These are phyloP conservation scores for Odontomachus brunneus DNA, from an alignment of 1,140 invertebrate genomes.

Conservation along the genomic window DNA sequence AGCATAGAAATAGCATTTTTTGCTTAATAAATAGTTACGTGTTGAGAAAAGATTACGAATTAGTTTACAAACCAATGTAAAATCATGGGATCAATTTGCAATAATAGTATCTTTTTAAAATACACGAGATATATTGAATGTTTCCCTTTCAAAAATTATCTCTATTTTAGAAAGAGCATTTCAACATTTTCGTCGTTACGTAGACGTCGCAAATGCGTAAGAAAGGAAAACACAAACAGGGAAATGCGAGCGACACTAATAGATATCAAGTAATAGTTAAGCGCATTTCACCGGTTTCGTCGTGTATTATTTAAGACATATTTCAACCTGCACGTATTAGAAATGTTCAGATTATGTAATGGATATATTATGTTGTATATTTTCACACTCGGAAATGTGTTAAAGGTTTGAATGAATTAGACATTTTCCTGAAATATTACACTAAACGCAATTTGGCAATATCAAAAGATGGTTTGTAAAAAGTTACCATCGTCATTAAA, in stretches of 20 bases:
- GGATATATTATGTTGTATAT: slow-evolving; percentile 42
- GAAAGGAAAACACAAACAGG: slow-evolving; percentile 65
- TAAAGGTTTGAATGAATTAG: slow-evolving; percentile 45
- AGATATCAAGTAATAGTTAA: slow-evolving; percentile 28
- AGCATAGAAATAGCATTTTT: too few relatives aligned
- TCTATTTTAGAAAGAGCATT: slow-evolving; percentile 4
- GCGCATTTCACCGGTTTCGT: slow-evolving; percentile 54
- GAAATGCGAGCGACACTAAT: slow-evolving; percentile 44
- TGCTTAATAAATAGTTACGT: not conserved
- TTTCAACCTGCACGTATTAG: slow-evolving; percentile 4
- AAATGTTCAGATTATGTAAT: slow-evolving; percentile 48
- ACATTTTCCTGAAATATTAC: slow-evolving; percentile 39
- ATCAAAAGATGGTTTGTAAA: slow-evolving; percentile 42
- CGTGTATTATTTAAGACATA: slow-evolving; percentile 59
- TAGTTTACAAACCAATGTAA: not conserved
- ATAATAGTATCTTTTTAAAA: slow-evolving; percentile 61
- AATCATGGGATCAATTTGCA: slow-evolving; percentile 72
- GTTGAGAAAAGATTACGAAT: not conserved
- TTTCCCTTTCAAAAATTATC: slow-evolving; percentile 63
- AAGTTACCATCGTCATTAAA: slow-evolving; percentile 44
- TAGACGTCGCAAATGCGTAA: slow-evolving; percentile 7
- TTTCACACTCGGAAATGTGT: slow-evolving; percentile 49
- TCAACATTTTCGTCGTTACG: not conserved
- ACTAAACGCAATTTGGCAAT: slow-evolving; percentile 53
- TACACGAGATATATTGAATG: slow-evolving; percentile 64